Evolutionary conservation across 2,888 invertebrate species (phyloP).

Genomic region (Argynnis bischoffii): DNA sequence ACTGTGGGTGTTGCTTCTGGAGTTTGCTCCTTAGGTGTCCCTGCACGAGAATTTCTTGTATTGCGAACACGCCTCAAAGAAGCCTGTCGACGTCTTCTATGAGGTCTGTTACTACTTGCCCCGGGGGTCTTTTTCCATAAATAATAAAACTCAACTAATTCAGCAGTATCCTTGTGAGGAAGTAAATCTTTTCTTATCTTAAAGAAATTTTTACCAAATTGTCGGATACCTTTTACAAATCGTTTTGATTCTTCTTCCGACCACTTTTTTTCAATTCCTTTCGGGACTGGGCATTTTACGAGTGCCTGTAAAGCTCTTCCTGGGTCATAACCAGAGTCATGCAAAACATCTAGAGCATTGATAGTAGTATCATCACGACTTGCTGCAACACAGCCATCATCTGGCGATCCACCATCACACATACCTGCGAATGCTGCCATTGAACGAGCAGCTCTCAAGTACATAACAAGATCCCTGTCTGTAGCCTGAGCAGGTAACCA

Average conservation of each 20-base stretch:
- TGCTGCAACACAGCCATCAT: constrained; percentile 98
- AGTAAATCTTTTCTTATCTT: constrained; percentile 97
- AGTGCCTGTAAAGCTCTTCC: constrained; percentile 97
- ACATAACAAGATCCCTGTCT: constrained; percentile 98
- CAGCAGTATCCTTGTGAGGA: constrained; percentile 98
- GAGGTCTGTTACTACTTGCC: constrained; percentile 97
- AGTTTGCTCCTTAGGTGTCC: constrained; percentile 88
- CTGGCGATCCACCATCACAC: constrained; percentile 98
- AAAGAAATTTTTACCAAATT: constrained; percentile 99
- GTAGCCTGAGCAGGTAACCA: constrained; percentile 97
- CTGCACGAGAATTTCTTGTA: constrained; percentile 92
- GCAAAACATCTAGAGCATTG: constrained; percentile 97
- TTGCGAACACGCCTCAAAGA: constrained; percentile 93
- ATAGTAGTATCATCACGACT: constrained; percentile 98
- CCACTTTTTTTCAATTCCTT: constrained; percentile 99
- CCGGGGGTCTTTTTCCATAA: constrained; percentile 99
- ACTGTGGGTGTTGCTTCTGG: constrained; percentile 82
- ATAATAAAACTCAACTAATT: constrained; percentile 99
- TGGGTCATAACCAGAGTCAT: constrained; percentile 98
- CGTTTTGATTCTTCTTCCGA: constrained; percentile 98
- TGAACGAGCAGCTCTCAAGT: constrained; percentile 96
- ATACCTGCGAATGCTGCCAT: constrained; percentile 99
- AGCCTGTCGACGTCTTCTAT: constrained; percentile 93
- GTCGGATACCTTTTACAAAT: constrained; percentile 98
- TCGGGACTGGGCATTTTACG: constrained; percentile 98